A percentile compares a stretch with the other conserved stretches of the same genome.
Conservation (phyloP, 1,140 invertebrate species). For the Lucilia cuprina region DNA sequence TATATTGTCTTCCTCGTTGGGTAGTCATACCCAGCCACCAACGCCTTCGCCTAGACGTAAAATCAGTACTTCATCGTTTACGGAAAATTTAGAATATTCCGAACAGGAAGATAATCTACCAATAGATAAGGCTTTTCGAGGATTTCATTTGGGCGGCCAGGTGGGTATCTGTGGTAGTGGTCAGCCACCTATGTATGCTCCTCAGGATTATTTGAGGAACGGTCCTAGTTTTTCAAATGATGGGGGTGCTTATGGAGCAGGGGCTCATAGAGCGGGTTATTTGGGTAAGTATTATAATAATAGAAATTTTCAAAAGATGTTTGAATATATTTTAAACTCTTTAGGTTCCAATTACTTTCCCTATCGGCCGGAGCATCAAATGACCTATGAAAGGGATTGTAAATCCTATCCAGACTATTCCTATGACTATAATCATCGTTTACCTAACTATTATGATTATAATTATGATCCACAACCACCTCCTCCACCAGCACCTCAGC, state of each 20-base stretch:
- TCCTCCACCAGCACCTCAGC: constrained; percentile 39
- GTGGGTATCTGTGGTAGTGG: constrained; percentile 36
- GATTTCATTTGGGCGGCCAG: constrained; percentile 50
- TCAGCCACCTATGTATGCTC: constrained; percentile 58
- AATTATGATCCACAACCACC: constrained; percentile 49
- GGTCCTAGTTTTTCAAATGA: constrained; percentile 59
- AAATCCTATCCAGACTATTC: constrained; percentile 62
- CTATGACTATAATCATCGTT: constrained; percentile 57
- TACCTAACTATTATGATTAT: constrained; percentile 58
- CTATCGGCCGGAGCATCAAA: constrained; percentile 57
- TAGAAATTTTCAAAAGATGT: background rate
- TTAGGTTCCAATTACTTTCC: constrained; percentile 60
- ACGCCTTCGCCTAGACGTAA: constrained; percentile 76
- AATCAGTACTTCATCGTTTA: constrained; percentile 67
- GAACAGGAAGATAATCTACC: constrained; percentile 33
- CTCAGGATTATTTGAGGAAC: constrained; percentile 63
- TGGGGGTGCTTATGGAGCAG: constrained; percentile 45
- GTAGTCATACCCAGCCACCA: constrained; percentile 65
- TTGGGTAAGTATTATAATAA: constrained; percentile 49
- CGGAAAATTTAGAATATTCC: constrained; percentile 42
- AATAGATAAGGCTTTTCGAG: constrained; percentile 45
- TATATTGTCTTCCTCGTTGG: constrained; percentile 48
- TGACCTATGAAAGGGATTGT: constrained; percentile 57
- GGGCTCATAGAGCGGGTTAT: constrained; percentile 54
- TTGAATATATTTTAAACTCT: constrained; percentile 7